Conservation (phyloP, 2,797 vertebrate species). For the Cuniculus paca region DNA sequence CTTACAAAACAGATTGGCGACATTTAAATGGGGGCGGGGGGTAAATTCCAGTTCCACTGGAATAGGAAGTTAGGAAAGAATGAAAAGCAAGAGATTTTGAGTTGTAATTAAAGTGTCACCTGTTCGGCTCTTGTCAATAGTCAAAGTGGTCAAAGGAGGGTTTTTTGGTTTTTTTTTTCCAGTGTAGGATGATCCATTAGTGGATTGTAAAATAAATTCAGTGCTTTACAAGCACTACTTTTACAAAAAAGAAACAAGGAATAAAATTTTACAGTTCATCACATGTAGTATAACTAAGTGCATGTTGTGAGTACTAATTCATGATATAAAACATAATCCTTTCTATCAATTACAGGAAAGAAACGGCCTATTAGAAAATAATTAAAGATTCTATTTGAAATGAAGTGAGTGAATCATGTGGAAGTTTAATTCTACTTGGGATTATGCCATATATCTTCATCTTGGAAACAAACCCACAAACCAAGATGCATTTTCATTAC, state of each 20-base stretch:
- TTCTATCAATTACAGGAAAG: background rate
- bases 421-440: background rate
- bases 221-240: background rate
- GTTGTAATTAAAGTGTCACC: background rate
- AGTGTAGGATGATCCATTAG: background rate
- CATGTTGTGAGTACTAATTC: background rate
- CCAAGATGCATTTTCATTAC: background rate
- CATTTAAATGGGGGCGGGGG: background rate
- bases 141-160: background rate
- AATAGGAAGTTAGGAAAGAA: background rate
- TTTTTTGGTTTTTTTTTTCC: background rate
- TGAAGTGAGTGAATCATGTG: background rate
- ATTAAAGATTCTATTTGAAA: background rate
- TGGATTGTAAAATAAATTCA: background rate
- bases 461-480: conserved; percentile 32
- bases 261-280: background rate
- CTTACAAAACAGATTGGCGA: background rate
- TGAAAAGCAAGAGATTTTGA: background rate
- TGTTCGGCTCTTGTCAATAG: background rate
- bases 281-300: background rate
- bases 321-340: background rate
- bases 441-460: background rate
- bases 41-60: background rate
- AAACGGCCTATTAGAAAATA: conserved; percentile 23
- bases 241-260: conserved; percentile 34